A percentile compares a stretch with the other conserved stretches of the same genome.
These are phyloP conservation scores for Tenthredo notha DNA, from an alignment of 2,888 invertebrate genomes.

Conservation along the genomic window DNA sequence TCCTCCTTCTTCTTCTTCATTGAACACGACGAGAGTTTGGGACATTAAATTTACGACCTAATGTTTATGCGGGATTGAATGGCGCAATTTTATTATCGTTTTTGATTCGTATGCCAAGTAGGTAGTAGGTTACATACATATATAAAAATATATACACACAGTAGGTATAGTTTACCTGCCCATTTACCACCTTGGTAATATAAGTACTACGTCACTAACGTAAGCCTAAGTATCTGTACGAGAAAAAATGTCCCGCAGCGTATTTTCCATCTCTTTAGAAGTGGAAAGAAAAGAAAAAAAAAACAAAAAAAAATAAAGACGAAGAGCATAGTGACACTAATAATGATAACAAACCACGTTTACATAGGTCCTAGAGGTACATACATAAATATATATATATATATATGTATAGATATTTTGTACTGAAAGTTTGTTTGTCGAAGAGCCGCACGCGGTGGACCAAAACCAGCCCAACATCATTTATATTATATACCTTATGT, in stretches of 20 bases:
- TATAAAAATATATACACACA: too few relatives aligned
- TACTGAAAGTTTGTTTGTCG: background rate
- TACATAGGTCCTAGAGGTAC: background rate
- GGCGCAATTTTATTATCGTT: conserved; percentile 1
- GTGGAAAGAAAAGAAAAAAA: background rate
- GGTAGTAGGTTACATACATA: too few relatives aligned
- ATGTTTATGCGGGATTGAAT: background rate
- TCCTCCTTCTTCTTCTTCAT: background rate
- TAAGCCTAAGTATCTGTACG: background rate
- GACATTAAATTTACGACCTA: conserved; percentile 1
- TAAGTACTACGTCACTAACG: too few relatives aligned
- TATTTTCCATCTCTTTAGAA: background rate
- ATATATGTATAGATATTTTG: background rate
- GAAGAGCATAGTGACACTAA: background rate
- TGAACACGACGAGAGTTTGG: background rate
- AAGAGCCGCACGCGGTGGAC: background rate
- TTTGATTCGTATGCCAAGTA: too few relatives aligned
- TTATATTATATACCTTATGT: background rate
- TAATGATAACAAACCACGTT: conserved; percentile 2
- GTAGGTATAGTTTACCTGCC: background rate
- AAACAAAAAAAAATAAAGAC: background rate
- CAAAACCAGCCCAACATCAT: background rate
- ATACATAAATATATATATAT: background rate
- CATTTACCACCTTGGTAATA: background rate
- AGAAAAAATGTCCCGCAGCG: background rate